Conservation (phyloP, 2,888 invertebrate species). For the Neoascia interrupta region DNA sequence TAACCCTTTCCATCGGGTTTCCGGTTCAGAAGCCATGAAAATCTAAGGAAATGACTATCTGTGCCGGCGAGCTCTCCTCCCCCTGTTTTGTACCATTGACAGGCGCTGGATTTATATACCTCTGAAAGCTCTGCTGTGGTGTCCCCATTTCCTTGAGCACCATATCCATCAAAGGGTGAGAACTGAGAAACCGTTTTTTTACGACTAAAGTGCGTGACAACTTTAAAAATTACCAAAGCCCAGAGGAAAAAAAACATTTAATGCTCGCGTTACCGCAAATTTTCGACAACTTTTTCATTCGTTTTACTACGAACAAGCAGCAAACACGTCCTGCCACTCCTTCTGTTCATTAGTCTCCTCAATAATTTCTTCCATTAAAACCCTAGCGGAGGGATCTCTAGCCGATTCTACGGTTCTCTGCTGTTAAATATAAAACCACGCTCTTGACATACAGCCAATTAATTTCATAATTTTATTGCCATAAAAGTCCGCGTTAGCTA, state of each 20-base stretch:
- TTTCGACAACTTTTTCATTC: slow-evolving; percentile 44
- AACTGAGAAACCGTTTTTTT: slow-evolving; percentile 10
- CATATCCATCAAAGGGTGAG: not conserved
- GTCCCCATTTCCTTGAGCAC: not conserved
- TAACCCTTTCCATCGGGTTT: slow-evolving; percentile 45
- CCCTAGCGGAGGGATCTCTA: not conserved
- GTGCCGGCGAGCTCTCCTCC: not conserved
- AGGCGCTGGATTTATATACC: slow-evolving; percentile 35
- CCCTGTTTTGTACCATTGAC: slow-evolving; percentile 22
- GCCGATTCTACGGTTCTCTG: slow-evolving; percentile 1
- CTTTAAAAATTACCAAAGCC: slow-evolving; percentile 33
- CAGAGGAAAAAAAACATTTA: slow-evolving; percentile 9
- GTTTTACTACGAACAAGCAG: slow-evolving; percentile 13
- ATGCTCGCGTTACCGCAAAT: slow-evolving; percentile 36
- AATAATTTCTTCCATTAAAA: slow-evolving; percentile 18
- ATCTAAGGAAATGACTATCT: slow-evolving; percentile 38
- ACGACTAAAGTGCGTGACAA: slow-evolving; percentile 51
- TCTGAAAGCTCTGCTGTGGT: not conserved
- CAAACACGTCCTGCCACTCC: slow-evolving; percentile 17
- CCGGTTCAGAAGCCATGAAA: slow-evolving; percentile 41
- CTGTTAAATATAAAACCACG: slow-evolving; percentile 47
- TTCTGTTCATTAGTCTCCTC: slow-evolving; percentile 22
- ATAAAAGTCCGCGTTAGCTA: slow-evolving; percentile 3
- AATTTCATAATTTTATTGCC: slow-evolving; percentile 65
- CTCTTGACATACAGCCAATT: slow-evolving; percentile 65